Percentiles rank a stretch among this genome's conserved stretches.
Evolutionary conservation across 2,113 vertebrate genomes (phyloP).

Genomic region (Oryzias javanicus): DNA sequence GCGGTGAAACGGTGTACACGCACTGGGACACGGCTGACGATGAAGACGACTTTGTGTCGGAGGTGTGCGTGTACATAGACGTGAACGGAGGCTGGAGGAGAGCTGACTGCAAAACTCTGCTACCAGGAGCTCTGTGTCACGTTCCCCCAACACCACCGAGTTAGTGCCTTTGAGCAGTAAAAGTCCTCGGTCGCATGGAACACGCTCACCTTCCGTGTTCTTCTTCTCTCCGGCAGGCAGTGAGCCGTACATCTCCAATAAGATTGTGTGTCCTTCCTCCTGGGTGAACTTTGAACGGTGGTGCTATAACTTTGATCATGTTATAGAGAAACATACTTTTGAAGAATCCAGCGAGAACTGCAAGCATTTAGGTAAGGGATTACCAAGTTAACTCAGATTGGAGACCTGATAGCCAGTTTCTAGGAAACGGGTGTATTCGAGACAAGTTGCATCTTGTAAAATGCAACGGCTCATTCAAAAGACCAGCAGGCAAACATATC

Average conservation of each 20-base stretch:
- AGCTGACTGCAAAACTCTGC: slow-evolving; percentile 77
- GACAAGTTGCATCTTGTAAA: too few relatives aligned
- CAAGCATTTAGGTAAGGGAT: slow-evolving; percentile 81
- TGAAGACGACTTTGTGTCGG: slow-evolving; percentile 72
- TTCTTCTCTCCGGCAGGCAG: slow-evolving; percentile 68
- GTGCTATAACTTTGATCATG: slow-evolving; percentile 91
- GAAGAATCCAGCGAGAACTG: slow-evolving; percentile 86
- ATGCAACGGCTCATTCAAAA: too few relatives aligned
- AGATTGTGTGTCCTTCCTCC: slow-evolving; percentile 80
- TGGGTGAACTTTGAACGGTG: slow-evolving; percentile 88
- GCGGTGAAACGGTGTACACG: slow-evolving; percentile 82
- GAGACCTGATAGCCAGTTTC: neutral
- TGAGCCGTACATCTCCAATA: slow-evolving; percentile 66
- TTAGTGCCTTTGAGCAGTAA: slow-evolving; percentile 46
- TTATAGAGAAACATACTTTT: slow-evolving; percentile 79
- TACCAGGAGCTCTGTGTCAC: slow-evolving; percentile 87
- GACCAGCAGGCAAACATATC: too few relatives aligned
- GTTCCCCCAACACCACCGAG: slow-evolving; percentile 68
- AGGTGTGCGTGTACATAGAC: slow-evolving; percentile 88
- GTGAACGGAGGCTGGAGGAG: slow-evolving; percentile 83
- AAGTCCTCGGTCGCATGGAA: neutral
- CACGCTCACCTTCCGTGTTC: slow-evolving; percentile 1
- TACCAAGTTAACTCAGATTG: neutral
- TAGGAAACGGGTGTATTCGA: neutral
- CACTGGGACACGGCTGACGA: slow-evolving; percentile 81